Evolutionary conservation across 2,113 vertebrate species (phyloP).

Genomic region (Pagrus major): DNA sequence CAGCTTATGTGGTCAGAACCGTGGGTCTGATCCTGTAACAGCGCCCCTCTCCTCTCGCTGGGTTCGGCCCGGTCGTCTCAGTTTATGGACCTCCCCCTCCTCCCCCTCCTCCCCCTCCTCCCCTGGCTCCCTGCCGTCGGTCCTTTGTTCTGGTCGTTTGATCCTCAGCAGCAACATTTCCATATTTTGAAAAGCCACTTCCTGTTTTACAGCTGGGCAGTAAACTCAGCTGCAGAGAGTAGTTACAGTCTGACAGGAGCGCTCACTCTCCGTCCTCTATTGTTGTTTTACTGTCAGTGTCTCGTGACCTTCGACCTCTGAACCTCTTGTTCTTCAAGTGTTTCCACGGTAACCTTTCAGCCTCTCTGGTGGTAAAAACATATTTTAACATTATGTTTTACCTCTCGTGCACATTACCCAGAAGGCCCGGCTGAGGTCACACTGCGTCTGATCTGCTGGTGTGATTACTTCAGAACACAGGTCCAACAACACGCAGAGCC

Average conservation of each 20-base stretch:
- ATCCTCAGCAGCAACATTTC: neutral
- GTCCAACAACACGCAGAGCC: too few species aligned
- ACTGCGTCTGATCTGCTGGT: too few species aligned
- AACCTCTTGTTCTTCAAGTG: neutral
- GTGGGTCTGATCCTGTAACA: too few species aligned
- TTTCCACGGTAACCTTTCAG: neutral
- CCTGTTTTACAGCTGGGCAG: neutral
- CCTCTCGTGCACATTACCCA: conserved; percentile 30
- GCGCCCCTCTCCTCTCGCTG: too few species aligned
- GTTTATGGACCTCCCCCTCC: neutral
- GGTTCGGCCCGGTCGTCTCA: too few species aligned
- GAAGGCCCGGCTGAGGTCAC: conserved; percentile 21
- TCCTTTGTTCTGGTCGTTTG: conserved; percentile 15
- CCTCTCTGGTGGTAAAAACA: neutral
- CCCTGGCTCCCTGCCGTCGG: neutral
- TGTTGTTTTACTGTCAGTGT: neutral
- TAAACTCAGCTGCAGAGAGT: neutral
- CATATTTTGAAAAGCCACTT: conserved; percentile 23
- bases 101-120: neutral
- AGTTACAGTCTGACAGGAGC: conserved; percentile 8
- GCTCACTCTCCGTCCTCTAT: neutral
- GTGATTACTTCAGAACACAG: too few species aligned
- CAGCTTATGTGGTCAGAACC: too few species aligned
- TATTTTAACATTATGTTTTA: neutral
- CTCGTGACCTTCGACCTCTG: neutral